phyloP scores from a whole-genome alignment of 2,888 invertebrate species.

The Norana najaformis region DNA sequence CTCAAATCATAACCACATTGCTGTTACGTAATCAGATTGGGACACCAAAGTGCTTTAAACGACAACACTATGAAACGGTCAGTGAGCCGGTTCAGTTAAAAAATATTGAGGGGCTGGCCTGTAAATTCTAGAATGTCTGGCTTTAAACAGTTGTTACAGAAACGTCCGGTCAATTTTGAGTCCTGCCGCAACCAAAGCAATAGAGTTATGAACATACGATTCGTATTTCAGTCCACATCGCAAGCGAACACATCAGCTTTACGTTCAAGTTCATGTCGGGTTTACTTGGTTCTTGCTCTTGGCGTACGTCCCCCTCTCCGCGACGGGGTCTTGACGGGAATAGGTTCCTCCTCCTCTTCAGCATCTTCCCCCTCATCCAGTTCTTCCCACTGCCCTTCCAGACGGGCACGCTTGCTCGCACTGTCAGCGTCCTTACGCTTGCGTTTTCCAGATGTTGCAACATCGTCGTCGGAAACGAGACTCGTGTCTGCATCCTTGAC shows the following conservation, averaged over 20 bases:
- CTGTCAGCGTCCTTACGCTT: neutral
- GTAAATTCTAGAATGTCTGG: neutral
- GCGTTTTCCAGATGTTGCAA: neutral
- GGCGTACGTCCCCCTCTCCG: constrained; percentile 10
- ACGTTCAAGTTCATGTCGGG: neutral
- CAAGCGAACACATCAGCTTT: neutral
- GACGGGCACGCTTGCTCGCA: neutral
- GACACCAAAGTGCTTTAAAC: neutral
- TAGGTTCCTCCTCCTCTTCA: neutral
- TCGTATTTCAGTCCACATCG: neutral
- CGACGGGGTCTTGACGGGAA: neutral
- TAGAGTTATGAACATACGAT: no score
- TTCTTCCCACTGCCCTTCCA: constrained; percentile 15
- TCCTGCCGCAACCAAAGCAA: neutral
- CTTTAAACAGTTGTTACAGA: neutral
- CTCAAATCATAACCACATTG: neutral
- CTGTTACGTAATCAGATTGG: neutral
- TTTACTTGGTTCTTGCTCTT: constrained; percentile 19
- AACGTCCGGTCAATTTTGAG: neutral
- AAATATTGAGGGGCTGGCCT: neutral
- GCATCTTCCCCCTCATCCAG: neutral
- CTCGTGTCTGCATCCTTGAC: neutral
- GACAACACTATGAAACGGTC: neutral
- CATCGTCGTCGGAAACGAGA: neutral
- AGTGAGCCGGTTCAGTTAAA: neutral